phyloP scores from a whole-genome alignment of 2,113 vertebrate species.

The Saiga tatarica region DNA sequence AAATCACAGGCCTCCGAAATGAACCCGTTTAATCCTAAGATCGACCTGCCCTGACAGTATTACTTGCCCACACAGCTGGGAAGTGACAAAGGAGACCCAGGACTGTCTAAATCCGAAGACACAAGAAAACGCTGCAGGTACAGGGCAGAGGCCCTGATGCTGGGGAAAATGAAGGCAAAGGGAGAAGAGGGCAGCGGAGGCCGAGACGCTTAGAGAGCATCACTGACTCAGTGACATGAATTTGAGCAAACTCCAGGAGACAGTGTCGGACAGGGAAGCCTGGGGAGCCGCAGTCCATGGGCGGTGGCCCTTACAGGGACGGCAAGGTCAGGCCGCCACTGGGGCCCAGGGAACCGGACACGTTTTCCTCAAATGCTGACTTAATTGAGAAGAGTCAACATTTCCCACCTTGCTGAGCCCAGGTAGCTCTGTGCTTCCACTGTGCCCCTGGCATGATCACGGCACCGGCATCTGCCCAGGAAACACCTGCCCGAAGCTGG shows the following conservation, averaged over 20 bases:
- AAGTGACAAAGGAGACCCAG: not conserved
- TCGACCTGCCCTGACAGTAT: not conserved
- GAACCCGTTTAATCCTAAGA: not conserved
- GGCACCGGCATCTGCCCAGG: not conserved
- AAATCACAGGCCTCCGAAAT: not conserved
- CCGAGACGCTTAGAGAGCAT: not conserved
- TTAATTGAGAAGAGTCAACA: not conserved
- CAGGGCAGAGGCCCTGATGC: not conserved
- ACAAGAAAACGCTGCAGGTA: not conserved
- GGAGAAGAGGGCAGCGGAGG: not conserved
- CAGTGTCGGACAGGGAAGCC: not conserved
- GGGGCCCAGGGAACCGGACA: not conserved
- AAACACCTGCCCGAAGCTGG: not conserved
- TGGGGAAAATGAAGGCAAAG: not conserved
- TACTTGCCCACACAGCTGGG: not conserved
- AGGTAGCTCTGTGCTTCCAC: not conserved
- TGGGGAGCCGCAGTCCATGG: not conserved
- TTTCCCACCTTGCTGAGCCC: not conserved
- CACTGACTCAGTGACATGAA: not conserved
- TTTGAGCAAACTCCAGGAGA: not conserved
- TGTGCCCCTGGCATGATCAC: rapidly evolving
- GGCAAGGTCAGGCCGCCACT: not conserved
- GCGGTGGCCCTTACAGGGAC: not conserved
- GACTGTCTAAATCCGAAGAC: not conserved
- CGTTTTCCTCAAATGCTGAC: not conserved